Base-by-base conservation (phyloP, 2,888 invertebrate species). In the Apamea epomidion region DNA sequence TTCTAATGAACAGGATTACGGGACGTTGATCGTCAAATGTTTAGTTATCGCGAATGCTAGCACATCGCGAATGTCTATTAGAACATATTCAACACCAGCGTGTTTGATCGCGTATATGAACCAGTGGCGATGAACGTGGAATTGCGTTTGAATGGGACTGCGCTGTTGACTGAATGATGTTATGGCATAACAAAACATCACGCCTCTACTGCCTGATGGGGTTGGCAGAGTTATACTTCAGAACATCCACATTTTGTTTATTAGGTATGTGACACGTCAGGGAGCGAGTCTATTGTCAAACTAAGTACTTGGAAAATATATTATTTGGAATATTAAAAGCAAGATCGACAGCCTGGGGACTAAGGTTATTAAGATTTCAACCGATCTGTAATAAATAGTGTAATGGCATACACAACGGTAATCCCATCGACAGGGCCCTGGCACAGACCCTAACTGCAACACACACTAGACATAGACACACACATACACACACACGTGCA, bases 1-100 rank as follows among this genome's bases (percentile, higher is more conserved):
- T 82, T 65, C 64, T 65, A 74, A 70, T 70, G n/a, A 79, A 82
- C 73, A 12, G 42, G 79, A 79, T 82, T 82, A 82, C n/a, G 32
- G 62, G 4, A 51, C 70, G 64, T 51, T 77, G 65, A 81, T 79
- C 58, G 79, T 62, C 69, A 70, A 70, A 82, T 79, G 60, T 79
- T 82, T 79, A 45, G 71, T 6, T 45, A 70, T n/a, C n/a, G n/a
- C n/a, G n/a, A n/a, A n/a, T 74, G 73, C 45, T 54, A 82, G 65
- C 45, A 16, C 65, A 72, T 69, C 21, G 64, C 51, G 16, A 51
- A 62, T 62, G 71, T 70, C 45, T 81, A 68, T 82, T 82, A 58
- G 78, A 32, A 29, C 25, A 25, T 51, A 42, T 73, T 73, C 42
- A 25, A n/a, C 78, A 60, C 16, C 32, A 70, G 48, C 25, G 29